Base-by-base conservation (phyloP, 2,888 invertebrate genomes). In the Athrips mouffetella region DNA sequence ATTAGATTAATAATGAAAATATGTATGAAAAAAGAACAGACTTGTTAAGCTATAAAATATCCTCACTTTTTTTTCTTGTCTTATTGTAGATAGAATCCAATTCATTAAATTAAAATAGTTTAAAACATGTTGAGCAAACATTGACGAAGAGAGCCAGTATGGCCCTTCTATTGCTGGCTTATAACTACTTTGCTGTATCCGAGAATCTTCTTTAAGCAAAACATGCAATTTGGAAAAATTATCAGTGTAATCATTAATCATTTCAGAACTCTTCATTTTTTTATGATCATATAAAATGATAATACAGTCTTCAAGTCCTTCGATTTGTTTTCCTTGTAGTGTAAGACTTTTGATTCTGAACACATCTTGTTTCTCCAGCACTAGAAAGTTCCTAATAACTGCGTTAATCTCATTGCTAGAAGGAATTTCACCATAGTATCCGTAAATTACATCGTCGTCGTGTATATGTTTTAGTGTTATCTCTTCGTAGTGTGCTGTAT, bases 81-180 rank as follows among this genome's bases (percentile, higher is more conserved):
- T 76, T 1, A 78, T 39, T 29, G 70, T 66, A 33, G 48, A 54
- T 16, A 68, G 45, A 10, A 85, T 54, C 87, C 87, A 87, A 49
- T 62, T 58, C 5, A 79, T 48, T 40, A 82, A 59, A 54, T 75
- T 77, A 29, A 74, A 59, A 60, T 79, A 82, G 61, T 80, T 80
- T 47, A 69, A 62, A 44, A 77, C 45, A 59, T 88, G 85, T 59
- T 82, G 83, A 27, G 73, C 60, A 51, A 84, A 76, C 82, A 85
- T 83, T 31, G 83, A 83, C 15, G 78, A 75, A 49, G 70, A 57
- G 7, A 85, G 40, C 76, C 79, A 82, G 21, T 61, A 55, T 13
- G 77, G 74, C 48, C 58, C 69, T 46, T 50, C 55, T 42, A 64
- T 50, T 15, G 54, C 45, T 35, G 58, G 51, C 50, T 51, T 48